These are phyloP conservation scores for Spinibarbus caldwelli DNA, from an alignment of 2,797 vertebrate species.

Conservation along the genomic window DNA sequence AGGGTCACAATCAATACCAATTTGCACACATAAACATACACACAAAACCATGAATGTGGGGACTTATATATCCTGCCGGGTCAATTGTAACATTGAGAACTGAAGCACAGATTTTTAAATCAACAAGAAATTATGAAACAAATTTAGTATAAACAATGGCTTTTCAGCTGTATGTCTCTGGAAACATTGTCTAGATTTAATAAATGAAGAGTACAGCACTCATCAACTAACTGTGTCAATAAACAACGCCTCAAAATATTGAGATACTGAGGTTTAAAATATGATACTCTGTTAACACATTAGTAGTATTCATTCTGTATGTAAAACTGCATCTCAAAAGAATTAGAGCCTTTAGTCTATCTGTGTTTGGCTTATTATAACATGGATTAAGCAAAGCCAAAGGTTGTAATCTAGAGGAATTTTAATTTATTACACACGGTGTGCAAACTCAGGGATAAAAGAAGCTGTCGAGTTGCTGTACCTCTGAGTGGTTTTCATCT, in stretches of 20 bases:
- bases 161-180: not conserved
- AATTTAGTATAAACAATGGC: not conserved
- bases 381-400: slow-evolving; percentile 61
- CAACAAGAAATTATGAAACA: not conserved
- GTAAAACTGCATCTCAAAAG: not conserved
- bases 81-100: slow-evolving; percentile 14
- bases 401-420: slow-evolving; percentile 56
- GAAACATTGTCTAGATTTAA: not conserved
- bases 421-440: slow-evolving; percentile 50
- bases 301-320: not conserved
- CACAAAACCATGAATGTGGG: not conserved
- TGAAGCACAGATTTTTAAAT: slow-evolving; percentile 3
- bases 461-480: slow-evolving; percentile 36
- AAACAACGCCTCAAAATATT: not conserved
- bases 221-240: not conserved
- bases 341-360: not conserved
- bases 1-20: slow-evolving; percentile 15
- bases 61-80: not conserved
- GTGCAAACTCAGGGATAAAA: slow-evolving; percentile 34
- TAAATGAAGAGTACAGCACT: not conserved
- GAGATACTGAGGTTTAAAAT: not conserved
- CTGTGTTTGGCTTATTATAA: not conserved
- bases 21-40: slow-evolving; percentile 21
- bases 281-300: not conserved
- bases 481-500: slow-evolving; percentile 38